Base-by-base conservation (phyloP, 1,140 invertebrate species). In the Drosophila nigrodunni region DNA sequence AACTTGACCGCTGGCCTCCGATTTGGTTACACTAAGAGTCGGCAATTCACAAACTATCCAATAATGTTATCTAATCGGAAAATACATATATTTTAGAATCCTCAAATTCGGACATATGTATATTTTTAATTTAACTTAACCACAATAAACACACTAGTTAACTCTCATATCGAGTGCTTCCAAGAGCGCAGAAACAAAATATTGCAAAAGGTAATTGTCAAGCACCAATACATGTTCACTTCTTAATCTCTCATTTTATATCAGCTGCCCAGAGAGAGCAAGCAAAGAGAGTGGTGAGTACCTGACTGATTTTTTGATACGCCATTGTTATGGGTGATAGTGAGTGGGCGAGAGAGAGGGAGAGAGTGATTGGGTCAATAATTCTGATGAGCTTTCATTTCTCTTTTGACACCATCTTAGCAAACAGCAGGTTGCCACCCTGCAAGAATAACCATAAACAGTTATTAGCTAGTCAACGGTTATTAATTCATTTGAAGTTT, bases 1-100 rank as follows among this genome's bases (percentile, higher is more conserved):
- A 62, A 70, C 46, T 55, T 74, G 66, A 70, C 58, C 66, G 66
- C 66, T 70, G 50, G 58, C 37, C 52, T 61, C 13, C 21, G 34
- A 39, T 47, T 65, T 57, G 52, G 13, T 72, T 72, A 72, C 69
- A 72, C 15, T 57, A 47, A 44, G 50, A 25, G 49, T 8, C 9
- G 8, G 6, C 41, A 43, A 70, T 39, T 46, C 47, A 25, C 18
- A 44, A 50, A 61, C 41, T 50, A 50, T 52, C 35, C 25, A 3
- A 35, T 43, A 8, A 44, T 55, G 49, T 44, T 54, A 70, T 70
- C 71, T 74, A 61, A 74, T 74, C 71, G 5, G 4, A 39, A 7
- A 49, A 47, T 60, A 52, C 11, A 66, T 18, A 64, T 35, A 35
- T 44, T 30, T 46, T 46, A 25, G 11, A 8, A 11, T 18, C 3